phyloP scores from a whole-genome alignment of 2,113 vertebrate species.

The Chloroceryle aenea region DNA sequence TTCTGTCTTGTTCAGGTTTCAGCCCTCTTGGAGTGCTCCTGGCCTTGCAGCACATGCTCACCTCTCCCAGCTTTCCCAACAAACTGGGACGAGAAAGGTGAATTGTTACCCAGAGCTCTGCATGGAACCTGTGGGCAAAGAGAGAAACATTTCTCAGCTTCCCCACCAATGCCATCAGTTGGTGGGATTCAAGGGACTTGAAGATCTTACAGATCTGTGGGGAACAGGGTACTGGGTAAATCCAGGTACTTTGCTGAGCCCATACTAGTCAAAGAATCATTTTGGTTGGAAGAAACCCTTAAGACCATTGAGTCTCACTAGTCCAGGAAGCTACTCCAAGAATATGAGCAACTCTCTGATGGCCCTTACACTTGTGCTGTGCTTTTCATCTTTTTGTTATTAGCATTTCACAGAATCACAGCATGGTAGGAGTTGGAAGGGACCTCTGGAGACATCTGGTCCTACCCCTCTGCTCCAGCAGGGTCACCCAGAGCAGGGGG shows the following conservation, averaged over 20 bases:
- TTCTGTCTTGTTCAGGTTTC: background rate
- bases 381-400: background rate
- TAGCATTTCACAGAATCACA: background rate
- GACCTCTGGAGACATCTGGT: too few species aligned
- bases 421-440: too few species aligned
- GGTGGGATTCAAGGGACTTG: too few species aligned
- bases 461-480: too few species aligned
- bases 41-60: background rate
- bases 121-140: background rate
- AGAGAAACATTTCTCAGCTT: background rate
- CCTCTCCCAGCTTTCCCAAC: background rate
- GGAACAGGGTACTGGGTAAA: background rate
- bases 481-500: too few species aligned
- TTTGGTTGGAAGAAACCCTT: background rate
- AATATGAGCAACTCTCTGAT: background rate
- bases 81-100: background rate
- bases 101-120: background rate
- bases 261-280: background rate
- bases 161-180: accelerated
- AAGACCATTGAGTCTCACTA: background rate
- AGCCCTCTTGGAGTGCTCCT: background rate
- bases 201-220: background rate
- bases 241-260: background rate
- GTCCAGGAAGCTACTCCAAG: background rate
- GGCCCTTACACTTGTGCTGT: background rate